Conservation (phyloP, 2,888 invertebrate genomes). For the Drosophila quinaria region DNA sequence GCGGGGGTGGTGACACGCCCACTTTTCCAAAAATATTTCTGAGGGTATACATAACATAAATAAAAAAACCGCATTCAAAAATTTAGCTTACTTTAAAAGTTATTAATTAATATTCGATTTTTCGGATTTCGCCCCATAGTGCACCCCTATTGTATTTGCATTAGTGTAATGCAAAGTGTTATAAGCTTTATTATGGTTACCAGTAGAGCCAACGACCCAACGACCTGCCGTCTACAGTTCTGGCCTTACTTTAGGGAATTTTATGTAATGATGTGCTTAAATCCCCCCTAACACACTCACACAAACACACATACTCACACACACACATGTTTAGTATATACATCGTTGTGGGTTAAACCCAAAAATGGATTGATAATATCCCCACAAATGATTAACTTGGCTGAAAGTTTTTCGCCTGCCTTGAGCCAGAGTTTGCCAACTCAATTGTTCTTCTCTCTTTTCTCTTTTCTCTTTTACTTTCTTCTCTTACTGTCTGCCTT, state of each 20-base stretch:
- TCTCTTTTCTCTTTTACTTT: background rate
- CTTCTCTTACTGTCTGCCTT: background rate
- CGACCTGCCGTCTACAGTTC: constrained; percentile 32
- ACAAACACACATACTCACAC: constrained; percentile 27
- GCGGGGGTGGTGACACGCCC: too few species aligned
- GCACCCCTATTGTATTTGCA: constrained; percentile 78
- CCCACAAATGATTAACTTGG: constrained; percentile 82
- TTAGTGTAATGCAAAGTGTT: constrained; percentile 82
- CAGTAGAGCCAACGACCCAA: constrained; percentile 57
- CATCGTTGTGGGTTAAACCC: constrained; percentile 58
- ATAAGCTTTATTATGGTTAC: constrained; percentile 79
- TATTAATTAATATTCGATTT: too few species aligned
- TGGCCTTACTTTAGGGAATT: constrained; percentile 69
- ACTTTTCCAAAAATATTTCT: too few species aligned
- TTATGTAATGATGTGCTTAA: constrained; percentile 81
- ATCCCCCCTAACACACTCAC: constrained; percentile 48
- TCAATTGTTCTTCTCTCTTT: background rate
- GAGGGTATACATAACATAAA: too few species aligned
- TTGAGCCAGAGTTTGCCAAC: constrained; percentile 27
- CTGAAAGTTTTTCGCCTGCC: constrained; percentile 64
- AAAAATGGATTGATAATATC: constrained; percentile 82
- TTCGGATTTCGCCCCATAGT: too few species aligned
- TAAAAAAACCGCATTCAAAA: too few species aligned
- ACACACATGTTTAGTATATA: constrained; percentile 2
- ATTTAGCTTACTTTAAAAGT: too few species aligned